phyloP scores from a whole-genome alignment of 2,113 vertebrate species.

The Halichoeres trimaculatus region DNA sequence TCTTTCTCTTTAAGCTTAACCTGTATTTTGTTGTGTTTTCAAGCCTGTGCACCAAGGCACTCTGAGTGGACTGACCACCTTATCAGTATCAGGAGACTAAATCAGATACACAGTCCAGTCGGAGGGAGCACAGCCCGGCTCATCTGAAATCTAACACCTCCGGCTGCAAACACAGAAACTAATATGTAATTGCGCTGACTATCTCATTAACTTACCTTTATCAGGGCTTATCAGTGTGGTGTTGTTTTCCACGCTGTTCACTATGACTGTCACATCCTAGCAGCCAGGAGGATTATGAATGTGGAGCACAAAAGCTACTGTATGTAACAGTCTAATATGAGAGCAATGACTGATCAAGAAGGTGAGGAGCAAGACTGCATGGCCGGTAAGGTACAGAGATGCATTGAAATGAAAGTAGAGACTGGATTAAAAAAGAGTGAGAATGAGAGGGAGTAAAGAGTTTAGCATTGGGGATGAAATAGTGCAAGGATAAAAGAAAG shows the following conservation, averaged over 20 bases:
- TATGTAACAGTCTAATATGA: background rate
- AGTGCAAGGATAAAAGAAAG: background rate
- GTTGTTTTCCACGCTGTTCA: background rate
- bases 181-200: constrained; percentile 12
- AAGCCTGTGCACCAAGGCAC: background rate
- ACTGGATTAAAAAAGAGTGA: too few species aligned
- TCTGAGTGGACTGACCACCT: constrained; percentile 6
- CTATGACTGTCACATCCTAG: constrained; percentile 2
- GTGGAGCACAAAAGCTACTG: background rate
- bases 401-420: background rate
- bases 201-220: constrained; percentile 1
- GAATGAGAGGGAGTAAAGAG: background rate
- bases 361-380: too few species aligned
- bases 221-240: background rate
- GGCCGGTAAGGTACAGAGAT: too few species aligned
- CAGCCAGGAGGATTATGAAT: background rate
- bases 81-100: constrained; percentile 16
- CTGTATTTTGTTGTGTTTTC: background rate
- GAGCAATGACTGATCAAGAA: background rate
- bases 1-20: background rate
- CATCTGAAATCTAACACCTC: constrained; percentile 24
- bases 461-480: background rate
- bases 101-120: constrained; percentile 8
- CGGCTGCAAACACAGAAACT: background rate
- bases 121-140: constrained; percentile 4